Percentiles rank a stretch among this genome's conserved stretches.
Conservation (phyloP, 2,113 vertebrate genomes). For the Azemiops feae region DNA sequence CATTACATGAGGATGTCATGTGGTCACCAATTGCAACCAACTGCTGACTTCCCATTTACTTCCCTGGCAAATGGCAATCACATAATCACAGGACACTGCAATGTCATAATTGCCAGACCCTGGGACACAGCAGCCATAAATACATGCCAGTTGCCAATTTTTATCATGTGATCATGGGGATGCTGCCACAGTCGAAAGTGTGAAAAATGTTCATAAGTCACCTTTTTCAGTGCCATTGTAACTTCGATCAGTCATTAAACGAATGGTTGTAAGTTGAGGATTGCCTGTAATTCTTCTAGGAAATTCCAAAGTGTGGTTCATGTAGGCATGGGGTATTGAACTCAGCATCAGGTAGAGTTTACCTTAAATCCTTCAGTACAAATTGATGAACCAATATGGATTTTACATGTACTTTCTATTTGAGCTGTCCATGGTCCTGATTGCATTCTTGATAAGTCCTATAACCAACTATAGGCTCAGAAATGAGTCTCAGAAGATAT, state of each 20-base stretch:
- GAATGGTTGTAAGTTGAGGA: neutral
- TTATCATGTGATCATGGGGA: neutral
- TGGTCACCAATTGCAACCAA: too few species aligned
- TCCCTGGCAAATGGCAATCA: neutral
- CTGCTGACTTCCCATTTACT: neutral
- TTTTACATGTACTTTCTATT: neutral
- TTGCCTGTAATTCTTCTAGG: neutral
- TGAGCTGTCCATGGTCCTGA: slow-evolving; percentile 15
- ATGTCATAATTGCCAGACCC: neutral
- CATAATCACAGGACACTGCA: neutral
- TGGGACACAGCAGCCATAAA: neutral
- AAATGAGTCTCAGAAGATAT: neutral
- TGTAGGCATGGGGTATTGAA: neutral
- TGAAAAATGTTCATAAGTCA: neutral
- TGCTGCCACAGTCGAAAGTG: neutral
- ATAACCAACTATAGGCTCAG: neutral
- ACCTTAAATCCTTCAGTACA: neutral
- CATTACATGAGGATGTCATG: neutral
- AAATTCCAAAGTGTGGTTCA: neutral
- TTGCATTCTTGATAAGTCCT: neutral
- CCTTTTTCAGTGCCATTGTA: neutral
- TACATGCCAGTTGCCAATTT: neutral
- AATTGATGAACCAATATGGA: neutral
- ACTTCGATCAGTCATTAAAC: neutral
- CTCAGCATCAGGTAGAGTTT: neutral